phyloP scores from a whole-genome alignment of 2,113 vertebrate genomes.

The Seriola dumerili region DNA sequence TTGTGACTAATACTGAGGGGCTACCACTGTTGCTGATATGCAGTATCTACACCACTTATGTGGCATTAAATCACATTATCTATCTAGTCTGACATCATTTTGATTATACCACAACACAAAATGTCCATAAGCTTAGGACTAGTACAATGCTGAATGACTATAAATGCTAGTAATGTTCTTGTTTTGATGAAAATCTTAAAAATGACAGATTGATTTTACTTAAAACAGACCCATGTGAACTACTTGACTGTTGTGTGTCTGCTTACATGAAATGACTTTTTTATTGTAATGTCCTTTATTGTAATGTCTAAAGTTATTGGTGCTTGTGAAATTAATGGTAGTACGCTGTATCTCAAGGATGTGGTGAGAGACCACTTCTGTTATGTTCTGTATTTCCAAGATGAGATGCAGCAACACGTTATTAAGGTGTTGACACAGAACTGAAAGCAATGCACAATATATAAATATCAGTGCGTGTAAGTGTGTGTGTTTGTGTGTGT shows the following conservation, averaged over 20 bases:
- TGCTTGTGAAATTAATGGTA: not conserved
- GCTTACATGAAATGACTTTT: not conserved
- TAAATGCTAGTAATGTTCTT: not conserved
- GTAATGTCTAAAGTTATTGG: not conserved
- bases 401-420: not conserved
- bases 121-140: not conserved
- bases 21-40: too few species aligned
- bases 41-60: not conserved
- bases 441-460: not conserved
- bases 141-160: not conserved
- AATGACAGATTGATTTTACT: not conserved
- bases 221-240: not conserved
- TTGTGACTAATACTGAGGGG: not conserved
- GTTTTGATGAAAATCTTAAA: not conserved
- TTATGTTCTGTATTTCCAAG: slow-evolving; percentile 15
- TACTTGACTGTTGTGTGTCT: not conserved
- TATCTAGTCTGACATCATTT: not conserved
- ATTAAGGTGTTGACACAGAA: not conserved
- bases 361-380: not conserved
- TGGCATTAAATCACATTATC: not conserved
- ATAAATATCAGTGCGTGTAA: not conserved
- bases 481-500: not conserved
- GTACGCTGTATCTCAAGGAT: not conserved
- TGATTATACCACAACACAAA: not conserved
- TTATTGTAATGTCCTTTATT: not conserved